phyloP scores from a whole-genome alignment of 2,797 vertebrate species.

The Melanotaenia boesemani region DNA sequence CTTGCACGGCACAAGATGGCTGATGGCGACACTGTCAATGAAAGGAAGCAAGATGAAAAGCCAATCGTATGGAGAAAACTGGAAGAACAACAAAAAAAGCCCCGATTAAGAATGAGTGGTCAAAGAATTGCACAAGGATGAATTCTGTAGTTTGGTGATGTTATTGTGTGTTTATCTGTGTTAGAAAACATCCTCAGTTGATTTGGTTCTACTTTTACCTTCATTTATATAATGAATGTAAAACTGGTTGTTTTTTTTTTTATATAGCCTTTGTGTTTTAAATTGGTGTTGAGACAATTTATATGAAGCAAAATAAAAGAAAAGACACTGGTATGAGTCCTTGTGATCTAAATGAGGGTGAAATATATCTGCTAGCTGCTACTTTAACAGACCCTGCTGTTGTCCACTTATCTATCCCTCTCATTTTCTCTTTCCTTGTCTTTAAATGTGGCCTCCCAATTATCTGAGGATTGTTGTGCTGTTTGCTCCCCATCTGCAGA shows the following conservation, averaged over 20 bases:
- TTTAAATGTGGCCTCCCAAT: constrained; percentile 70
- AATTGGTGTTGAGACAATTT: constrained; percentile 66
- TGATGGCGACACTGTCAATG: accelerated
- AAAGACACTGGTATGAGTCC: constrained; percentile 48
- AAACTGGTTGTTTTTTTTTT: constrained; percentile 33
- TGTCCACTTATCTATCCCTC: constrained; percentile 63
- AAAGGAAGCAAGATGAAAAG: neutral
- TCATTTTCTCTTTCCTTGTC: constrained; percentile 46
- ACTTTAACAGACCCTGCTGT: constrained; percentile 53
- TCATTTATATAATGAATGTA: constrained; percentile 68
- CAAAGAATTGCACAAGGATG: constrained; percentile 19
- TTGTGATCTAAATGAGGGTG: constrained; percentile 76
- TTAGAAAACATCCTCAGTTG: constrained; percentile 21
- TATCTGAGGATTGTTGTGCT: constrained; percentile 77
- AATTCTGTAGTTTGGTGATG: constrained; percentile 25
- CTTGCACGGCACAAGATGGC: constrained; percentile 36
- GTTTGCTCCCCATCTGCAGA: constrained; percentile 66
- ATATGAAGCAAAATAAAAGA: constrained; percentile 35
- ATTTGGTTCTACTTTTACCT: constrained; percentile 36
- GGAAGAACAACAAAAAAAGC: neutral
- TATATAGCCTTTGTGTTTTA: constrained; percentile 46
- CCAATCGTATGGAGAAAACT: constrained; percentile 3
- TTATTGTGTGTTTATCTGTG: constrained; percentile 7
- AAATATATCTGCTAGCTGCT: constrained; percentile 63
- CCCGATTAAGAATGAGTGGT: constrained; percentile 8